Evolutionary conservation across 2,113 vertebrate species (phyloP), one percentile per base, ranked within the genome.

Genomic region (Pitta sordida): DNA sequence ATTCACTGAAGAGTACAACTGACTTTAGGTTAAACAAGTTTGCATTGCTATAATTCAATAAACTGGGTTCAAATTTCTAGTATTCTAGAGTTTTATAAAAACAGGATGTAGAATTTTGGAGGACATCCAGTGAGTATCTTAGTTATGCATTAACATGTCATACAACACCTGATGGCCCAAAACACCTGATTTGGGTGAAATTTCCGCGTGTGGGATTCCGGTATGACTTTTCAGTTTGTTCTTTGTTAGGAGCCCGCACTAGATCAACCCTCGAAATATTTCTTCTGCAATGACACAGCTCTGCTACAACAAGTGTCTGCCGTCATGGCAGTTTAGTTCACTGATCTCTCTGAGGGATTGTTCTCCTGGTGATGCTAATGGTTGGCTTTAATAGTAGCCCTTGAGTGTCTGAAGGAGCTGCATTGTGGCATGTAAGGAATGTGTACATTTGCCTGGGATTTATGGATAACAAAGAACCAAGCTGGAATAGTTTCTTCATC

Each of bases 371-470:
- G 58, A 56, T 53, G 48, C 24, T 39, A 75, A 36, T 20, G 58
- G 29, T 30, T 9, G 26, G 51, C 43, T 44, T 6, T 44, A 44
- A 44, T 44, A 19, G 43, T 44, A 44, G 43, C 59, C 5, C 2
- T 34, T 75, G 70, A 13, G 32, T 51, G 29, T 80, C 51, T n/a
- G 63, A 70, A 86, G 88, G 44, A 30, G 36, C n/a, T 10, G 15
- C 19, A 10, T 36, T 48, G 46, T 76, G 75, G 88, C 73, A 90
- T 36, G 49, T 74, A n/a, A 91, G 63, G 95, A 95, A 95, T 96
- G 88, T 32, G 46, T 94, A 70, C 79, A 91, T 94, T 91, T 91
- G 92, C 43, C 55, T 91, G 71, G 59, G 88, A 88, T 96, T 96
- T 96, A 51, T 0, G 0, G 59, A 51, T 77, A 95, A 90, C 93